Base-by-base conservation (phyloP, 2,888 invertebrate species). In the Phoenoteleia sp. region DNA sequence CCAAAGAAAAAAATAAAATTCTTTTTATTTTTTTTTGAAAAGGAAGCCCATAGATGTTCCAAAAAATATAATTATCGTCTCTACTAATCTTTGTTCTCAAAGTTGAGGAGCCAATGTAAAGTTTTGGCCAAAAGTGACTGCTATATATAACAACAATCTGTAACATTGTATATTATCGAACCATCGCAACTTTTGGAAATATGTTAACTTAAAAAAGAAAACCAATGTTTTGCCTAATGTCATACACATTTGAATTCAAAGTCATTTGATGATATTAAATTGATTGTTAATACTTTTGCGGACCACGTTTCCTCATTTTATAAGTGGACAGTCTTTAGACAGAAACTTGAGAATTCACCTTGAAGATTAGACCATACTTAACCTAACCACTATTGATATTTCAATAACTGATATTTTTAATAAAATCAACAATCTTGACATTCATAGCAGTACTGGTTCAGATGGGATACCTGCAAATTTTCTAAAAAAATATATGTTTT, bases 141-240 rank as follows among this genome's bases (percentile, higher is more conserved):
- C 5, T 15, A 33, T 9, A 0, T 21, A 17, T 19, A 33, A 36
- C n/a, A n/a, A 19, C 1, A 58, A 58, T 19, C 11, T 17, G 3
- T 1, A 29, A 58, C 33, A 58, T n/a, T 58, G 3, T 36, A 11
- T 58, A 19, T 36, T 19, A 25, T 36, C 19, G 0, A 19, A 25
- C 17, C 58, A 33, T 13, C 11, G 9, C 2, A 58, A 58, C 11
- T 58, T 36, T 36, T 58, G 58, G 58, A 58, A 36, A 58, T 58
- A 58, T 21, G n/a, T 58, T 13, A 29, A 36, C 9, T 58, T 36
- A 1, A 58, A 58, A 36, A 54, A 21, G 27, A 5, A 2, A 15
- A 5, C 3, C 2, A 45, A 45, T 5, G 17, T 3, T 45, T 45
- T 45, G 15, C 42, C 42, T 9, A 45, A 45, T 15, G 9, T 45